Base-by-base conservation (phyloP, 2,888 invertebrate genomes). In the Aromia moschata region DNA sequence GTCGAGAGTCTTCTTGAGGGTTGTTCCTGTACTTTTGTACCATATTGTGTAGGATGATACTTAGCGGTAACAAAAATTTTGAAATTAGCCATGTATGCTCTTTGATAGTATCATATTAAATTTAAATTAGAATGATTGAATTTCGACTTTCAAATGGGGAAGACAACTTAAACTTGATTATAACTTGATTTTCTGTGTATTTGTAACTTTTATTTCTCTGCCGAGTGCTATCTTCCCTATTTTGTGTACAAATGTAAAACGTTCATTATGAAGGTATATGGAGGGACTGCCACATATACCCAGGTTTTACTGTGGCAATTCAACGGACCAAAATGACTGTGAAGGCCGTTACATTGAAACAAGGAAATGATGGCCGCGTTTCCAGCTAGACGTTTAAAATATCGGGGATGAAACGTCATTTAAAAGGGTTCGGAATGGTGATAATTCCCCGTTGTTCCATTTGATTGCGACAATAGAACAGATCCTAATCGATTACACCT, bases 381-480 rank as follows among this genome's bases (percentile, higher is more conserved):
- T 49, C 37, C 37, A 20, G 10, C 38, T 25, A 43, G 43, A 43
- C 43, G 14, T 43, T 43, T 43, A 43, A 43, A 43, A 43, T 43
- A 18, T 38, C 25, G 49, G 49, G 49, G 49, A 49, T 49, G 38
- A 40, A 49, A 49, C 25, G 49, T 49, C 38, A 38, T 49, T 38
- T 49, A 49, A 49, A 49, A 49, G 49, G 49, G 49, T 49, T 38
- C 38, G 38, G 36, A 16, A n/a, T 15, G 51, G 44, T 37, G 51
- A 56, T 56, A 51, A 57, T 56, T 56, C 41, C 37, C 46, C 41
- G 43, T 46, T 53, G 53, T 56, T 53, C 51, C 51, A 45, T 55
- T 44, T 37, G 55, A 60, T 61, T 56, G 61, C 60, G 62, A 67
- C 63, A 68, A 64, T 49, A 38, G 49, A 49, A 49, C 38, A 49